Evolutionary conservation across 2,888 invertebrate genomes (phyloP), one percentile per base, ranked within the genome.

Genomic region (Stenodema calcarata): DNA sequence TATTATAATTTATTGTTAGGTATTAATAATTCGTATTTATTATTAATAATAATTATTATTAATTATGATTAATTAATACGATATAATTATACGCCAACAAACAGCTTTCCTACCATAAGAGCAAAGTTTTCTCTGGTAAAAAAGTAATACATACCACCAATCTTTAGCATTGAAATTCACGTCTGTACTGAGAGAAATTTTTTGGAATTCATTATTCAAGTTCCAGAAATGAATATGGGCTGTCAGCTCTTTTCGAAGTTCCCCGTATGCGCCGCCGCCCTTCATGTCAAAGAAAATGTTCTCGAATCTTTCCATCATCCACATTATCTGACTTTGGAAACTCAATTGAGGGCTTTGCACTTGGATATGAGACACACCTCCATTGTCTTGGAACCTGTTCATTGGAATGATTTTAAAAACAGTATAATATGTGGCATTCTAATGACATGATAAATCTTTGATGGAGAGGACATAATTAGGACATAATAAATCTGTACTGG

Each of bases 231-330:
- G 89, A 12, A 89, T 11, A 73, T 89, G 87, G 0, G 88, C 75
- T 30, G 83, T 75, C 18, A 89, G 16, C 47, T 88, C 87, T 76
- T 86, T 88, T 18, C 79, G 84, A 12, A 87, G 62, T 16, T 87
- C 82, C n/a, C 88, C 75, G 47, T 92, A 91, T 9, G 91, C 90
- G 88, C 92, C 91, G 86, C 91, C 91, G 84, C 92, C 92, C 75
- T 92, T 91, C 4, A 93, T 89, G 82, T 91, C 91, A 0, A 93
- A 89, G 88, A 91, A 91, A 91, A 94, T 92, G 89, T 93, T 91
- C 89, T 93, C 92, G 88, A 92, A 90, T 70, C 93, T 90, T 1
- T 92, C 87, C 91, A 93, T 93, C 14, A 92, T 92, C 93, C 94
- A 94, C 9, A 91, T 90, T 3, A 92, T 90, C 23, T 91, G 91